Base-by-base conservation (phyloP, 2,888 invertebrate species). In the Ophioninae sp. region DNA sequence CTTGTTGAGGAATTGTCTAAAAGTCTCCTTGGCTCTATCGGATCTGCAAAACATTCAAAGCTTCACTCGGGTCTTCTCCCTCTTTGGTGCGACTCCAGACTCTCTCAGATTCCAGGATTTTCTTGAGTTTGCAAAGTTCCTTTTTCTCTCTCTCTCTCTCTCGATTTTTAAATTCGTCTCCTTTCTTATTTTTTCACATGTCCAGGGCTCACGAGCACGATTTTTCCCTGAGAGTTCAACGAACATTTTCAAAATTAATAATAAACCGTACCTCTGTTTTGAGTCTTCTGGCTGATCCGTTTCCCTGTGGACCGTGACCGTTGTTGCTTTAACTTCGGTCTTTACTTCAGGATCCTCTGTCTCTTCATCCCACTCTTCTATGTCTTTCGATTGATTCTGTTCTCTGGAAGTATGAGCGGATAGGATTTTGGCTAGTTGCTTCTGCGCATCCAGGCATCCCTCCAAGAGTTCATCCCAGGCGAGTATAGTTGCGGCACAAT, bases 391-490 rank as follows among this genome's bases (percentile, higher is more conserved):
- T 73, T 73, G 59, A 6, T 7, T 56, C 10, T 56, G 68, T 57
- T 81, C 37, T 41, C 93, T 68, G 13, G 0, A 10, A n/a, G 21
- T 56, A 61, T 20, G 83, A 3, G 86, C 84, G 37, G 41, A 13
- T 81, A 88, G 89, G 67, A 89, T 81, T 68, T 86, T 86, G 6
- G 87, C 20, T 65, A 91, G 88, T 67, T 86, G 86, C 20, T 91
- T 90, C 87, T 96, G 95, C 0, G 95, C 95, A 79, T 94, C 94
- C 50, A 93, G 86, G 88, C 95, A 95, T 85, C 94, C 94, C 84
- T 94, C 90, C 72, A 94, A 93, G 76, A 96, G 93, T 87, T 95
- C 95, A 88, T 95, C 95, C 95, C 95, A 96, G 0, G 95, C 94
- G 75, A 95, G 90, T 68, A 96, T 90, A 0, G 95, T 95, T 83